Conservation (phyloP, 2,113 vertebrate genomes). For the Nothoprocta perdicaria region DNA sequence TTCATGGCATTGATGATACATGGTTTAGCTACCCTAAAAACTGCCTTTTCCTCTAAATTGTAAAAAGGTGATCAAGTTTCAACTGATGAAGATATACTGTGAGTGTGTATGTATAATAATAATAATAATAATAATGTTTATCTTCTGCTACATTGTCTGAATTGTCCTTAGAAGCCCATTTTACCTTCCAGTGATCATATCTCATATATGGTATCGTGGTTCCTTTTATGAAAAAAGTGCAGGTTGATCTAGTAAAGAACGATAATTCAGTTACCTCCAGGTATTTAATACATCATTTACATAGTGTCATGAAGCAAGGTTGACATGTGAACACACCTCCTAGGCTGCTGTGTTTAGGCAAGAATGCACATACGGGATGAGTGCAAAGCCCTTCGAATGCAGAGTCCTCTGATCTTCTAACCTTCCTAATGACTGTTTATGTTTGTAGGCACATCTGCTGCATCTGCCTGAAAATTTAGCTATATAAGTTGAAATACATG, state of each 20-base stretch:
- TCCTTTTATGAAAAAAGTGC: neutral
- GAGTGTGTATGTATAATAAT: slow-evolving; percentile 60
- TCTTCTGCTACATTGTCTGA: slow-evolving; percentile 50
- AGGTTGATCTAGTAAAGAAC: neutral
- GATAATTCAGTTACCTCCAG: neutral
- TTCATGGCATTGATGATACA: slow-evolving; percentile 86
- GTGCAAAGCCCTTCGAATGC: neutral
- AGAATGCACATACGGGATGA: neutral
- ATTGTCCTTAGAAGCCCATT: slow-evolving; percentile 33
- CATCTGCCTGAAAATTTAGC: neutral
- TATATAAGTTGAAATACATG: neutral
- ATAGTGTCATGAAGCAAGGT: neutral
- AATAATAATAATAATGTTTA: slow-evolving; percentile 55
- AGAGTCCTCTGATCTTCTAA: slow-evolving; percentile 7
- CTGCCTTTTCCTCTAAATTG: slow-evolving; percentile 72
- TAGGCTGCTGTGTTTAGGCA: neutral
- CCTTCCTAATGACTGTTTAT: neutral
- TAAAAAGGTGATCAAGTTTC: slow-evolving; percentile 79
- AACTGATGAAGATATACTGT: slow-evolving; percentile 68
- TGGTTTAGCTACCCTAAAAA: slow-evolving; percentile 77
- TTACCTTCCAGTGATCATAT: neutral
- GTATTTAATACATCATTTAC: slow-evolving; percentile 13
- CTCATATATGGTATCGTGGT: neutral
- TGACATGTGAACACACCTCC: neutral
- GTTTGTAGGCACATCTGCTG: slow-evolving; percentile 26